Percentiles rank a stretch among this genome's conserved stretches.
phyloP scores from a whole-genome alignment of 2,113 vertebrate genomes.

The Xiphias gladius region DNA sequence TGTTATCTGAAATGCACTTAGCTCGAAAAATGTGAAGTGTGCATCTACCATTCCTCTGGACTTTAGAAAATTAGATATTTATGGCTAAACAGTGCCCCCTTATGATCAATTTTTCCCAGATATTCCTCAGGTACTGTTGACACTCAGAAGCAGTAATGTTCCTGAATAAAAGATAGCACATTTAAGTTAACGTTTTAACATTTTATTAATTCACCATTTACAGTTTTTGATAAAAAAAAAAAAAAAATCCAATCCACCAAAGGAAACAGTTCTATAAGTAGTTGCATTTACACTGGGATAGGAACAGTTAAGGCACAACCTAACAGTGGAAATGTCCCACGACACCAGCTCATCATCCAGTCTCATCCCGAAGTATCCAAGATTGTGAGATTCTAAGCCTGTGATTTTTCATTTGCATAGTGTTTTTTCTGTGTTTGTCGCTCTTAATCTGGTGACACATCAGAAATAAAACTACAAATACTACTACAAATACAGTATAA shows the following conservation, averaged over 20 bases:
- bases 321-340: slow-evolving; percentile 40
- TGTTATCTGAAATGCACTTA: slow-evolving; percentile 16
- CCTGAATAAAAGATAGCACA: background rate
- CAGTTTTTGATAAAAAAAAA: slow-evolving; percentile 24
- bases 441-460: slow-evolving; percentile 4
- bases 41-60: background rate
- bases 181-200: background rate
- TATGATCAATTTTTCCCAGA: slow-evolving; percentile 26
- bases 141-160: background rate
- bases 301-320: slow-evolving; percentile 73
- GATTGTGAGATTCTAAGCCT: background rate
- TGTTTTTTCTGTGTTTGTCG: background rate
- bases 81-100: slow-evolving; percentile 73
- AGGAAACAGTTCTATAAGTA: slow-evolving; percentile 16
- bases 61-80: slow-evolving; percentile 13
- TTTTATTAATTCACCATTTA: slow-evolving; percentile 50
- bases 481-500: slow-evolving; percentile 8
- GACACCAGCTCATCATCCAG: slow-evolving; percentile 17
- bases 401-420: background rate
- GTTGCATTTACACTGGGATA: slow-evolving; percentile 35
- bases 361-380: background rate
- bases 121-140: background rate
- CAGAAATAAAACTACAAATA: slow-evolving; percentile 25
- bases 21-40: slow-evolving; percentile 12
- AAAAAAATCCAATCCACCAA: background rate